Evolutionary conservation across 2,113 vertebrate species (phyloP).

Genomic region (Thymallus thymallus): DNA sequence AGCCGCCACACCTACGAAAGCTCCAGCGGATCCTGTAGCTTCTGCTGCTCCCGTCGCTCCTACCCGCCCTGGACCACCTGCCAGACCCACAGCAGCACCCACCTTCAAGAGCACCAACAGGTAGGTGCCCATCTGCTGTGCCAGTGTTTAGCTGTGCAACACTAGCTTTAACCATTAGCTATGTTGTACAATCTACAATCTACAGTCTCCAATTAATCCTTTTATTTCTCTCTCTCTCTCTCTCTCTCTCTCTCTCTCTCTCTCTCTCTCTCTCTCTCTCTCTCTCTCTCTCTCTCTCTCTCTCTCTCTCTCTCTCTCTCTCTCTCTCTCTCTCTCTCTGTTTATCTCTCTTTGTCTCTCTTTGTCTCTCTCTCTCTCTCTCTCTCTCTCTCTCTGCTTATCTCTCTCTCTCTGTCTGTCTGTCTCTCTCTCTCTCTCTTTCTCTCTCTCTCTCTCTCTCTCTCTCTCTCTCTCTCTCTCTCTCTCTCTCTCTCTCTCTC

Average conservation of each 20-base stretch:
- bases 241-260: neutral
- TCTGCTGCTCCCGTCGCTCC: neutral
- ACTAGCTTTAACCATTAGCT: too few relatives aligned
- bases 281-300: conserved; percentile 4
- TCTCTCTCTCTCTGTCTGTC: neutral
- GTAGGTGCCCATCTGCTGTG: conserved; percentile 37
- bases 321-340: neutral
- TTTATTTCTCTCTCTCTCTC: neutral
- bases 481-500: neutral
- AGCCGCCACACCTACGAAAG: conserved; percentile 72
- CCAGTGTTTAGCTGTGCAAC: neutral
- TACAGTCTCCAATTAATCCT: neutral
- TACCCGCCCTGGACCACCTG: conserved; percentile 52
- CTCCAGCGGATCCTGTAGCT: conserved; percentile 39
- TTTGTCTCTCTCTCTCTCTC: neutral
- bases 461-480: conserved; percentile 4
- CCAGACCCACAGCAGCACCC: conserved; percentile 59
- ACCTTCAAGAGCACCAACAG: conserved; percentile 48
- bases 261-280: neutral
- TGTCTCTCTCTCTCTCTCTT: neutral
- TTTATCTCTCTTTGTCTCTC: neutral
- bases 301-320: conserved; percentile 13
- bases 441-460: conserved; percentile 7
- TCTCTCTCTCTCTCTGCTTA: neutral
- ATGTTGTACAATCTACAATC: too few relatives aligned